Percentiles rank a stretch among this genome's conserved stretches.
These are phyloP conservation scores for Unio delphinus DNA, from an alignment of 2,888 invertebrate genomes.

Conservation along the genomic window DNA sequence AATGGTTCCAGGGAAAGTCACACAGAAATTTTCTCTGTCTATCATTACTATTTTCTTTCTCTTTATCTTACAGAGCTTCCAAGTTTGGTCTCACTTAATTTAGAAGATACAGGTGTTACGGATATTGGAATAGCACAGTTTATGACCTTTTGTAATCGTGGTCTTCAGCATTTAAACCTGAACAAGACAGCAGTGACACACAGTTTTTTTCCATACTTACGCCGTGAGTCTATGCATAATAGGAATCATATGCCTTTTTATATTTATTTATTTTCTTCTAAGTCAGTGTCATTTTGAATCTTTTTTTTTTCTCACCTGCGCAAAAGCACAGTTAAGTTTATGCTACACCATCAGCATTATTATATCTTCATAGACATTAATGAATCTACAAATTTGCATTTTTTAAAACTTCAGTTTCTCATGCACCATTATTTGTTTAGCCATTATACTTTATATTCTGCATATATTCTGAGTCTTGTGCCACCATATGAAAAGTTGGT, in stretches of 20 bases:
- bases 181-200: conserved; percentile 62
- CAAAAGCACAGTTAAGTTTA: not conserved
- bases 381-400: no score
- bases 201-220: conserved; percentile 48
- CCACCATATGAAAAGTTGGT: no score
- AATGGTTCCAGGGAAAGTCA: no score
- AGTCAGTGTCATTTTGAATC: no score
- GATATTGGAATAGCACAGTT: conserved; percentile 59
- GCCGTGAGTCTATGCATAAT: conserved; percentile 28
- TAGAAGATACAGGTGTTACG: conserved; percentile 63
- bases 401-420: no score
- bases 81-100: conserved; percentile 47
- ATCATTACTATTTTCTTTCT: not conserved
- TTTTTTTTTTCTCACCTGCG: not conserved
- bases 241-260: no score
- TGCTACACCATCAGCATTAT: not conserved
- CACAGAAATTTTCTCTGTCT: no score
- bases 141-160: conserved; percentile 30
- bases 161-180: conserved; percentile 59
- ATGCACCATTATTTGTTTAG: no score
- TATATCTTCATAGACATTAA: not conserved
- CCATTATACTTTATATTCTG: no score
- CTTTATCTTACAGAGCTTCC: conserved; percentile 45
- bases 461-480: no score
- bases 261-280: no score